Conservation (phyloP, 2,888 invertebrate genomes). For the Onthophagus sagittarius region DNA sequence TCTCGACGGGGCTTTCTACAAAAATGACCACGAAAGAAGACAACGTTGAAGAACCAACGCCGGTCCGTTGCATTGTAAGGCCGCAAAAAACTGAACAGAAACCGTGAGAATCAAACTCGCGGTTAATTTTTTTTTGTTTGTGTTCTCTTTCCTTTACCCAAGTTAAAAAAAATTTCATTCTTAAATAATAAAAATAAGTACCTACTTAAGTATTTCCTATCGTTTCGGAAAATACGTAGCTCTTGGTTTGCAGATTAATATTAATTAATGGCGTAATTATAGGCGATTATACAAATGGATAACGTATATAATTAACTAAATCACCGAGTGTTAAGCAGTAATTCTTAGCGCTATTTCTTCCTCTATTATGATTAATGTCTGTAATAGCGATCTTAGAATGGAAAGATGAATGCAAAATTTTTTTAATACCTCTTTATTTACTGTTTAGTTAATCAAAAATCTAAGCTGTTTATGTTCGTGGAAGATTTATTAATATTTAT, state of each 20-base stretch:
- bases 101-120: constrained; percentile 15
- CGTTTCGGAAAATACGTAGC: neutral
- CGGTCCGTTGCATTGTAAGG: neutral
- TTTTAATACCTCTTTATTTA: neutral
- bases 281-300: neutral
- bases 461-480: too few species aligned
- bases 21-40: constrained; percentile 7
- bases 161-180: too few species aligned
- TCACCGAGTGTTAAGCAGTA: neutral
- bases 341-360: neutral
- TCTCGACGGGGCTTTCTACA: neutral
- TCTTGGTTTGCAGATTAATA: neutral
- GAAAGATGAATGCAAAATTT: neutral
- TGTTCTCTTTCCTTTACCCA: neutral
- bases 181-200: too few species aligned
- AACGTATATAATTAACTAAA: neutral
- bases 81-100: constrained; percentile 13
- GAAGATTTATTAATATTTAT: too few species aligned
- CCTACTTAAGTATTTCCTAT: neutral
- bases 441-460: too few species aligned
- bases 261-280: neutral
- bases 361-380: neutral
- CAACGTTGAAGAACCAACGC: neutral
- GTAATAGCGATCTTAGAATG: neutral
- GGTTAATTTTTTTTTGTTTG: neutral